Evolutionary conservation across 1,140 invertebrate genomes (phyloP).

Genomic region (Mizuhopecten yessoensis): DNA sequence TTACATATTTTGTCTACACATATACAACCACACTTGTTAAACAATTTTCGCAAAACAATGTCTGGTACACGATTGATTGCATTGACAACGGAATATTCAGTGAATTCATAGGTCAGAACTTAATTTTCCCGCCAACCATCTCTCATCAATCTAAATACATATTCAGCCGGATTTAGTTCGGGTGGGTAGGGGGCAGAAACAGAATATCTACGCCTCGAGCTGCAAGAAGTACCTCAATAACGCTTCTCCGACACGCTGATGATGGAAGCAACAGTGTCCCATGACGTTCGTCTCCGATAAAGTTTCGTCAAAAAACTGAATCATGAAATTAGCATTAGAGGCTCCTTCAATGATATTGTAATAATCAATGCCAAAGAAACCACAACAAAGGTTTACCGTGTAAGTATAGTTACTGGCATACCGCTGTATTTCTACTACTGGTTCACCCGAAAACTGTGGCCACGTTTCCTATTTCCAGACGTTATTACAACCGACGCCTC

Average conservation of each 20-base stretch:
- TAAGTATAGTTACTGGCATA: constrained; percentile 43
- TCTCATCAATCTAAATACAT: background rate
- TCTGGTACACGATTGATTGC: background rate
- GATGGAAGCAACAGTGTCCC: constrained; percentile 40
- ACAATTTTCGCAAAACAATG: no score
- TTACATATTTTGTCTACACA: no score
- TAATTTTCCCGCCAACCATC: background rate
- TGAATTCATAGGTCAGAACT: background rate
- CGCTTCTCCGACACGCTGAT: background rate
- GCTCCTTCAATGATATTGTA: constrained; percentile 35
- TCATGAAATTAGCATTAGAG: background rate
- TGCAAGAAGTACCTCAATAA: no score
- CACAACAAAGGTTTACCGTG: constrained; percentile 18
- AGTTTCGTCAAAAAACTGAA: constrained; percentile 1
- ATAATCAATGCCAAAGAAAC: constrained; percentile 37
- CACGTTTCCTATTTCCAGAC: no score
- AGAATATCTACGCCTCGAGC: no score
- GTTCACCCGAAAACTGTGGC: background rate
- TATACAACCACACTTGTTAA: no score
- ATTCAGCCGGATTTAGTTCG: background rate
- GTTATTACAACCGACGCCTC: no score
- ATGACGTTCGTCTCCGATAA: background rate
- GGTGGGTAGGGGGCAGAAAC: background rate
- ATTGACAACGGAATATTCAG: background rate
- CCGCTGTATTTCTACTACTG: background rate